Evolutionary conservation across 2,888 invertebrate species (phyloP), one percentile per base, ranked within the genome.

Genomic region (Eupithecia exiguata): DNA sequence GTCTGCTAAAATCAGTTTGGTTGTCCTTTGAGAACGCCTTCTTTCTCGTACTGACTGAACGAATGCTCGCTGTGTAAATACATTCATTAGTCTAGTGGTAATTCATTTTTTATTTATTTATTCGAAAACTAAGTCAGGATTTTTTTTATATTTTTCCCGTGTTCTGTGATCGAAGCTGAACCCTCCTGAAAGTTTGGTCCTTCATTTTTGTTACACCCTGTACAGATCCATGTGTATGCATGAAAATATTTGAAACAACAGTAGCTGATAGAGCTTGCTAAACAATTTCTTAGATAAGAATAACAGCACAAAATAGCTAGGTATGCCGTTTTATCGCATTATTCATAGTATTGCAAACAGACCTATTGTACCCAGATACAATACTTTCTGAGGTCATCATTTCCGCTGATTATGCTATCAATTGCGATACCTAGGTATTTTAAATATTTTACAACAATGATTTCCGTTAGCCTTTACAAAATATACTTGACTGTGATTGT

Each of bases 381-480:
- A 53, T 25, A 38, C 38, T 43, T 67, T 16, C n/a, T 68, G 21
- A 46, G 68, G 70, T 68, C 74, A 70, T 74, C 72, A 66, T 78
- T 68, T 77, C 77, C 77, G 72, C 69, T 72, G 18, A 65, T 61
- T 71, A 49, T 72, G 74, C 67, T 74, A 78, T 78, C 74, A 72
- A 65, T 62, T n/a, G 65, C 36, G 25, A 36, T 49, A 36, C 43
- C 63, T 36, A 38, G 38, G 38, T 38, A 53, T 53, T 46, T n/a
- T 30, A 35, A 18, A 62, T 62, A 62, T 35, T 62, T 14, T 18
- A 62, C 61, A 7, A 18, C 35, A 35, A 16, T 62, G 62, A 62
- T 18, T 62, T 62, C 62, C 61, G 16, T 18, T 30, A 18, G 30
- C 16, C 35, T 62, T 53, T 58, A 25, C 53, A 58, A 25, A 58